Conservation (phyloP, 1,140 invertebrate genomes). For the Aphelenchoides fujianensis region DNA sequence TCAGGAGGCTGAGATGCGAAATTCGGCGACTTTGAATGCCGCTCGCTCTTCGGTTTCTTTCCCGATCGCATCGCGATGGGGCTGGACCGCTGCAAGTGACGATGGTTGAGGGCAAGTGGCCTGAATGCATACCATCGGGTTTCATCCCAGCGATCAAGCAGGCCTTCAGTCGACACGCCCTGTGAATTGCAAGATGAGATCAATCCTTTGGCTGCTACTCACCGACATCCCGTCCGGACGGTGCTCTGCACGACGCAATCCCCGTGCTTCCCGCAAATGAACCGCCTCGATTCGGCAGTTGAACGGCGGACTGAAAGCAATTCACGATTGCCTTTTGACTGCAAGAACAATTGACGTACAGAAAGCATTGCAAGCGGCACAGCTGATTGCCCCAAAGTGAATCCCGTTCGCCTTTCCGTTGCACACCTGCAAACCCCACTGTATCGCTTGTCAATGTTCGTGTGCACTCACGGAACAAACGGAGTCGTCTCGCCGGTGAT, state of each 20-base stretch:
- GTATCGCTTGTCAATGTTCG: no score
- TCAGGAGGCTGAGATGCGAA: no score
- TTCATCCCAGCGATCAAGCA: conserved; percentile 68
- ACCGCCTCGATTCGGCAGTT: conserved; percentile 43
- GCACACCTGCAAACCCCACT: conserved; percentile 41
- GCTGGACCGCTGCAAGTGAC: conserved; percentile 21
- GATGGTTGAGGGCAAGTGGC: background rate
- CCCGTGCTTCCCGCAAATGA: conserved; percentile 44
- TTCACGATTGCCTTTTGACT: no score
- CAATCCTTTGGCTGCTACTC: background rate
- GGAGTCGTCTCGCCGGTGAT: background rate
- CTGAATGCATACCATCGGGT: conserved; percentile 65
- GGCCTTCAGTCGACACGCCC: conserved; percentile 63
- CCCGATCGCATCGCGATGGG: conserved; percentile 23
- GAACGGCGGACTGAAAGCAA: background rate
- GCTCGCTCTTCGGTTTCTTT: conserved; percentile 1
- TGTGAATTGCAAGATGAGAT: conserved; percentile 32
- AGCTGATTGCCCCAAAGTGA: conserved; percentile 42
- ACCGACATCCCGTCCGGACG: conserved; percentile 18
- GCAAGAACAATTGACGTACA: conserved; percentile 10
- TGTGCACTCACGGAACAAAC: background rate
- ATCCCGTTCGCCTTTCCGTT: conserved; percentile 36
- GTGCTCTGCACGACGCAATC: conserved; percentile 37
- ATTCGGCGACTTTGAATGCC: background rate
- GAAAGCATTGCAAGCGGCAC: conserved; percentile 51